Evolutionary conservation across 2,113 vertebrate species (phyloP), one percentile per base, ranked within the genome.

Genomic region (Sceloporus tristichus): DNA sequence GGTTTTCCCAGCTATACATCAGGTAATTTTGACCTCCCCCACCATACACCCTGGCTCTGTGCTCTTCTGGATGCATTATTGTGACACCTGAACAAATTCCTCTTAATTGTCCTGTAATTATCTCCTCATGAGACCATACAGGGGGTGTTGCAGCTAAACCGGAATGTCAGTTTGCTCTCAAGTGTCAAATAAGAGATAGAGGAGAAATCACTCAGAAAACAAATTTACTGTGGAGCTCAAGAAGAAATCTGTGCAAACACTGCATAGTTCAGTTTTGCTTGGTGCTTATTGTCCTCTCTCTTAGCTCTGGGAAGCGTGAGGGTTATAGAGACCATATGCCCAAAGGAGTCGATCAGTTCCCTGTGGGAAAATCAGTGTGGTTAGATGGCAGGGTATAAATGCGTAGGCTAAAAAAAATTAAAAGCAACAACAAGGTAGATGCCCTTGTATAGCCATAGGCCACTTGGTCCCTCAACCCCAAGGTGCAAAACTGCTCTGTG

Each of bases 381-480:
- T 68, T 79, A 23, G 68, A 66, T 29, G 29, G 42, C 21, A 27
- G 11, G 62, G n/a, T 34, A n/a, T 53, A 68, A 86, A 16, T 53
- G 75, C 29, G 25, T 79, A 79, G 42, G 48, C 48, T 48, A 79
- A 68, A 65, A 56, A 71, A 80, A 87, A 21, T 34, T 62, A 2
- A 16, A 40, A 59, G 59, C 21, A 34, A 40, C 34, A 53, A 5
- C 53, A 40, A 1, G 0, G 59, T 68, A 73, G 59, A 38, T 76
- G 59, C 84, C 88, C 78, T 48, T 70, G 70, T 84, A 18, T 88
- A 83, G 75, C 80, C 89, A 40, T 80, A 13, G 7, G 78, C 38
- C n/a, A 85, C 0, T 29, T 0, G 74, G 0, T 56, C 0, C 0
- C 0, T 81, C 82, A 78, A 78, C 88, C 1, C 0, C 74, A 0